Evolutionary conservation across 2,888 invertebrate species (phyloP), one percentile per base, ranked within the genome.

Genomic region (Drosophila prolongata): DNA sequence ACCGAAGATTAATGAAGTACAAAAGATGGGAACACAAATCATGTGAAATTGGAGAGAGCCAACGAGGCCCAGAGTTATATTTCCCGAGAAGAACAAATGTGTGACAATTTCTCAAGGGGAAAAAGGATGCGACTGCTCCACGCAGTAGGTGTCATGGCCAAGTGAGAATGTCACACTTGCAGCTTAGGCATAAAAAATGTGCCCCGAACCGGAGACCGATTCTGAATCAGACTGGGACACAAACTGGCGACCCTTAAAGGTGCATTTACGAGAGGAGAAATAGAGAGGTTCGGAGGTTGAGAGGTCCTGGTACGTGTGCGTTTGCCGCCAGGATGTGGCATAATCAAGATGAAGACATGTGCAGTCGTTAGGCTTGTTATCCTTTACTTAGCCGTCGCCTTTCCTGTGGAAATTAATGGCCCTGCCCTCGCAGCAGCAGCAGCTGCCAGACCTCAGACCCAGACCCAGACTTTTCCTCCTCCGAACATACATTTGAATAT

Each of bases 11-110:
- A 85, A 85, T 85, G 87, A 74, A 74, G 77, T 87, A 87, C 84
- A 85, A 85, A 87, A 83, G 79, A 85, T 72, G 80, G 75, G 66
- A 66, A 58, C 85, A 87, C 84, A 85, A 85, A 87, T 85, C 85
- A 84, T 82, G 70, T 73, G 81, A 76, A 79, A 79, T 73, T 55
- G 67, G 67, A 76, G 55, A 55, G 14, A 44, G 59, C 66, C 67
- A 27, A 24, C 38, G 46, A 57, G 57, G 19, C 40, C 19, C 40
- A 46, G 66, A 66, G 54, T 54, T 44, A 71, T 56, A 64, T 56
- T 54, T 44, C 52, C 27, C 35, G 46, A 14, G 49, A 50, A 34
- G 42, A 74, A 85, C 87, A 85, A 84, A 87, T 87, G 80, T 78
- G 87, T 75, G 78, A 82, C 87, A 75, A 85, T 87, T 83, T 87